Evolutionary conservation across 2,797 vertebrate species (phyloP).

Genomic region (Spondyliosoma cantharus): DNA sequence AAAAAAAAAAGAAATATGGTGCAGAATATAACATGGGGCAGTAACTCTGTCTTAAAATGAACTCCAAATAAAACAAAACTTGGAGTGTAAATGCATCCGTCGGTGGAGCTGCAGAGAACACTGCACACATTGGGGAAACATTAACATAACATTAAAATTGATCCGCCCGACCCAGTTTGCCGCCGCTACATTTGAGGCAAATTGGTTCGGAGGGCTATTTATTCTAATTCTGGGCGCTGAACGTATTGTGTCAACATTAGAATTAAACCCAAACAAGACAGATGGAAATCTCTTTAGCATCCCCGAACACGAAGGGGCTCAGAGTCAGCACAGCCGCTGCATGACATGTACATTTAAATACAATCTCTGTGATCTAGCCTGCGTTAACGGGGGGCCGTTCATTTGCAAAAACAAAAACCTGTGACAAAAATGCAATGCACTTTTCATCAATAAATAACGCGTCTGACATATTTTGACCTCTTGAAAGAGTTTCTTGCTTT

Average conservation of each 20-base stretch:
- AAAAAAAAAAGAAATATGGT: not conserved
- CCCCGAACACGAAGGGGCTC: slow-evolving; percentile 39
- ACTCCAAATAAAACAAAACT: slow-evolving; percentile 9
- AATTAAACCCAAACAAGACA: slow-evolving; percentile 63
- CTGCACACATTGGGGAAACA: slow-evolving; percentile 33
- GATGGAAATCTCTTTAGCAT: slow-evolving; percentile 49
- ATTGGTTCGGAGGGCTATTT: slow-evolving; percentile 62
- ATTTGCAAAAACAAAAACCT: not conserved
- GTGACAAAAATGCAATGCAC: not conserved
- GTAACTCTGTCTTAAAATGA: not conserved
- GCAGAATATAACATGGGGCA: too few relatives aligned
- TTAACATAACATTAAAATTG: slow-evolving; percentile 51
- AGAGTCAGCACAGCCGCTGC: slow-evolving; percentile 36
- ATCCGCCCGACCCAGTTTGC: slow-evolving; percentile 35
- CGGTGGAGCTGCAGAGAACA: not conserved
- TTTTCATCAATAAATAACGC: not conserved
- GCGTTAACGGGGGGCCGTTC: slow-evolving; percentile 16
- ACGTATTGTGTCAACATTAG: slow-evolving; percentile 46
- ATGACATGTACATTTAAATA: slow-evolving; percentile 45
- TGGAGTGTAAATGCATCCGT: not conserved
- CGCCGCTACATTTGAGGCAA: slow-evolving; percentile 48
- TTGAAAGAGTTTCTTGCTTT: not conserved
- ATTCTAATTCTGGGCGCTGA: slow-evolving; percentile 57
- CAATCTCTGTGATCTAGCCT: slow-evolving; percentile 24
- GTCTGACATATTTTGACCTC: not conserved